Base-by-base conservation (phyloP, 2,888 invertebrate species). In the Eupeodes luniger region DNA sequence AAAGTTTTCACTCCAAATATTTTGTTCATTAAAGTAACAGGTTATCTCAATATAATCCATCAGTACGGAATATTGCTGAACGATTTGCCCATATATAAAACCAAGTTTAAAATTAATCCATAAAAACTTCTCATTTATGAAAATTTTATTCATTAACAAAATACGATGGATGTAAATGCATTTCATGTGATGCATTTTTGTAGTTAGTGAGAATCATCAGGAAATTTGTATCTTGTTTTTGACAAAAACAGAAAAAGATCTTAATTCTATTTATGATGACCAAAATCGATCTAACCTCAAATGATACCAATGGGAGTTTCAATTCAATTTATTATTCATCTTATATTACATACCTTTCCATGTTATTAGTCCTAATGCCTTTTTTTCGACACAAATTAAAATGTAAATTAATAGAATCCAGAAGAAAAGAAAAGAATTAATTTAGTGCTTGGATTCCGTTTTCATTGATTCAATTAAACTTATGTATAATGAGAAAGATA, bases 381-480 rank as follows among this genome's bases (percentile, higher is more conserved):
- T 34, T 47, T 72, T 59, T 47, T 72, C 27, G 59, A 59, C 34
- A 44, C 72, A 77, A 77, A 81, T 78, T 74, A 62, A 86, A 82
- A 86, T 86, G 85, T 47, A 78, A 86, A 86, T 86, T 55, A 76
- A 72, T 59, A 47, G 61, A 79, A 66, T 70, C 57, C 12, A 47
- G 27, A 27, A 27, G 27, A 27, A 27, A 27, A 27, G 27, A 27
- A 27, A 44, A 11, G 61, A 85, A 82, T 76, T 61, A 76, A 87
- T 79, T 79, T 79, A 70, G 80, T 59, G 66, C 27, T 70, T 77
- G 55, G 70, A 74, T 66, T 80, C 59, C n/a, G 44, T 67, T 70
- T 76, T 83, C 14, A 64, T 74, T 76, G 57, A 61, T 64, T 72
- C 44, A 69, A 62, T 57, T 61, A 88, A 77, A 84, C 74, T 55